These are phyloP conservation scores for Lingula anatina DNA, from an alignment of 2,888 invertebrate genomes.

Conservation along the genomic window DNA sequence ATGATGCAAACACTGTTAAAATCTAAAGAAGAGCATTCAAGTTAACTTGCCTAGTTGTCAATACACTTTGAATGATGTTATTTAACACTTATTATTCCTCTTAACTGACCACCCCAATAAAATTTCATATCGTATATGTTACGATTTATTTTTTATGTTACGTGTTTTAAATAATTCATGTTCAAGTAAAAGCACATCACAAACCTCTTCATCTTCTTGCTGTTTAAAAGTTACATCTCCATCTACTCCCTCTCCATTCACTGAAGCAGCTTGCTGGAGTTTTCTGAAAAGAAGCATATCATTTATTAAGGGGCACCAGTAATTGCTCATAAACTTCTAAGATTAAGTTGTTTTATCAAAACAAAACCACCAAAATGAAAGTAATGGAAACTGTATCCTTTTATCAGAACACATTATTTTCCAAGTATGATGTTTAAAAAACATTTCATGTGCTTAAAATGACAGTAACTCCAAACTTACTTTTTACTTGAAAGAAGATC, in stretches of 20 bases:
- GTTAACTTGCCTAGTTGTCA: too few relatives aligned
- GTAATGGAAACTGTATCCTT: not conserved
- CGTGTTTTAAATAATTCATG: not conserved
- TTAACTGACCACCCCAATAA: too few relatives aligned
- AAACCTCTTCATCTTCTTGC: slow-evolving; percentile 23
- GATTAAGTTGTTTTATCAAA: too few relatives aligned
- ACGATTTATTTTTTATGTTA: not conserved
- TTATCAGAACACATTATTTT: not conserved
- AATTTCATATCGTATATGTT: not conserved
- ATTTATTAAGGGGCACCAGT: too few relatives aligned
- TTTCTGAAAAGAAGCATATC: too few relatives aligned
- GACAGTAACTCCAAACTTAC: slow-evolving; percentile 32
- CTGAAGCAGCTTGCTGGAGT: slow-evolving; percentile 18
- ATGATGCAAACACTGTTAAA: too few relatives aligned
- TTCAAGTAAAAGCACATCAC: slow-evolving; percentile 3
- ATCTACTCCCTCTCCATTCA: slow-evolving; percentile 25
- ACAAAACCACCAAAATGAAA: not conserved
- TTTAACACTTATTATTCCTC: too few relatives aligned
- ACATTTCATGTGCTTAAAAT: too few relatives aligned
- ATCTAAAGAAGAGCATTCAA: too few relatives aligned
- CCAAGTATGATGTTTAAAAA: too few relatives aligned
- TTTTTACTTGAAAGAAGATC: slow-evolving; percentile 49
- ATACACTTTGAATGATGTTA: too few relatives aligned
- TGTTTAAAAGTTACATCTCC: slow-evolving; percentile 18
- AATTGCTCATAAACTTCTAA: too few relatives aligned